Evolutionary conservation across 2,888 invertebrate genomes (phyloP).

Genomic region (Notodonta dromedarius): DNA sequence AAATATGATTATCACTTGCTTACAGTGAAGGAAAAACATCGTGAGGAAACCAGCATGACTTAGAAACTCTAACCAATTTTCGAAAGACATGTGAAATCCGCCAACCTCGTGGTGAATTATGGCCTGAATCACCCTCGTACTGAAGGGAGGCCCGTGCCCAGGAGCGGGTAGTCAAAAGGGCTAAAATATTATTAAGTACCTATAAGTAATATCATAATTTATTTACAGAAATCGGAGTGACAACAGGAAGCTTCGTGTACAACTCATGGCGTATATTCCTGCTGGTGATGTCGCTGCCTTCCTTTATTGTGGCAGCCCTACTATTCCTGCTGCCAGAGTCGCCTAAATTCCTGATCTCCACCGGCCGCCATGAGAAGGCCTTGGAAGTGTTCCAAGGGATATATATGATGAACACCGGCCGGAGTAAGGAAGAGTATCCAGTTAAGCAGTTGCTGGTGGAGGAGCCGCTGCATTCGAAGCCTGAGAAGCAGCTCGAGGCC

Average conservation of each 20-base stretch:
- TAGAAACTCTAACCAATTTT: too few species aligned
- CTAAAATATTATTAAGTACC: too few species aligned
- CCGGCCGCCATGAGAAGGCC: conserved; percentile 91
- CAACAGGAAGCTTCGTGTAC: conserved; percentile 88
- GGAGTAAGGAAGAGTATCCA: conserved; percentile 89
- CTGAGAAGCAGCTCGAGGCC: conserved; percentile 85
- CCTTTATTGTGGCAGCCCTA: conserved; percentile 93
- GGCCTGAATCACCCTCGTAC: too few species aligned
- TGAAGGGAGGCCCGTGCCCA: too few species aligned
- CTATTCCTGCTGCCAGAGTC: conserved; percentile 95
- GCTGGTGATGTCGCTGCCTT: conserved; percentile 94
- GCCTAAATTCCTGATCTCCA: conserved; percentile 93
- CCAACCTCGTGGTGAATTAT: too few species aligned
- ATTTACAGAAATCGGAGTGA: conserved; percentile 86
- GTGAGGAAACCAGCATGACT: too few species aligned
- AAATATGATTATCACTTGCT: too few species aligned
- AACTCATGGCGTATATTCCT: conserved; percentile 97
- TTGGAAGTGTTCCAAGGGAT: conserved; percentile 92
- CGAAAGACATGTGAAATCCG: too few species aligned
- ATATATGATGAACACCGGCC: conserved; percentile 92
- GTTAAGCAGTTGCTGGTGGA: conserved; percentile 88
- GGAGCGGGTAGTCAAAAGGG: too few species aligned
- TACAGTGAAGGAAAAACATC: too few species aligned
- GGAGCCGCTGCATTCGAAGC: conserved; percentile 73
- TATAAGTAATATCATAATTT: too few species aligned